phyloP scores from a whole-genome alignment of 1,140 invertebrate genomes.

The Halesus radiatus region DNA sequence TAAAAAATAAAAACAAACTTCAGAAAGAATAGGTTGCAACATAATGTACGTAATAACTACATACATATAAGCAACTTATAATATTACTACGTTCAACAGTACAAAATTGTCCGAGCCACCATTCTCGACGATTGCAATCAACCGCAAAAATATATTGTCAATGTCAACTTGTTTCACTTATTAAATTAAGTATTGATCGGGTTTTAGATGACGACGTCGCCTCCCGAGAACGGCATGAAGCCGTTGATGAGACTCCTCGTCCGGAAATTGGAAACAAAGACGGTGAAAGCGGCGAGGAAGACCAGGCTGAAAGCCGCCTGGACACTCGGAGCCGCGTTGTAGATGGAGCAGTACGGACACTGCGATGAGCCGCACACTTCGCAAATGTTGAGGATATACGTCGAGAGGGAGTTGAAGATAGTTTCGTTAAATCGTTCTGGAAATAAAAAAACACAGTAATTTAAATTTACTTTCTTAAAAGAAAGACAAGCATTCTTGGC shows the following conservation, averaged over 20 bases:
- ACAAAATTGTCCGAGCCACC: constrained; percentile 26
- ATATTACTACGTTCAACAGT: constrained; percentile 30
- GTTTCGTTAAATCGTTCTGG: constrained; percentile 95
- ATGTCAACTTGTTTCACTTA: constrained; percentile 10
- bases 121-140: background rate
- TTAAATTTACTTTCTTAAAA: too few species aligned
- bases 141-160: background rate
- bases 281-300: constrained; percentile 58
- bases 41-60: too few species aligned
- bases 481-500: too few species aligned
- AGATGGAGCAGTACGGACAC: constrained; percentile 96
- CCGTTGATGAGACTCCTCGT: constrained; percentile 22
- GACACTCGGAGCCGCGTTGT: constrained; percentile 76
- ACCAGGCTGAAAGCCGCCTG: constrained; percentile 62
- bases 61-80: background rate
- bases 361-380: constrained; percentile 98
- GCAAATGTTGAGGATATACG: constrained; percentile 94
- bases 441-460: constrained; percentile 46
- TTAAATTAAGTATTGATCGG: background rate
- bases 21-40: too few species aligned
- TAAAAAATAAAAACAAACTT: too few species aligned
- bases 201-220: constrained; percentile 41
- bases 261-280: constrained; percentile 36
- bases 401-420: constrained; percentile 90
- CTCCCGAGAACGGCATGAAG: constrained; percentile 16